Conservation (phyloP, 1,140 invertebrate species). For the Philaenus spumarius region DNA sequence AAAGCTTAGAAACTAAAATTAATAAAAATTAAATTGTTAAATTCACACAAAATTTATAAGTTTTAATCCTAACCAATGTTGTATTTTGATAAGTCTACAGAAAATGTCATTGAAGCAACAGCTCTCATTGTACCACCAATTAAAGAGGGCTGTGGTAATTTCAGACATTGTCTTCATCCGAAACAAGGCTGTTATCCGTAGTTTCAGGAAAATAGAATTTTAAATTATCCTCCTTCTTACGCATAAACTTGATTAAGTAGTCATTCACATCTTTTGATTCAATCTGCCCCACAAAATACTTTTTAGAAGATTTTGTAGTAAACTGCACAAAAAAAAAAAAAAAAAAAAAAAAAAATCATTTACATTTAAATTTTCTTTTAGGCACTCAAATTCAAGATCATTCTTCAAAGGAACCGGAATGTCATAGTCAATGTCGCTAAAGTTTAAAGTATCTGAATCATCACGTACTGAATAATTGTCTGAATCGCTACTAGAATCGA, state of each 20-base stretch:
- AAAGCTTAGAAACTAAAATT: no score
- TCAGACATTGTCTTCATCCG: neutral
- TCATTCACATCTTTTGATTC: neutral
- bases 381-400: neutral
- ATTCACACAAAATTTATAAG: no score
- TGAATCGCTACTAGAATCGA: neutral
- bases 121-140: no score
- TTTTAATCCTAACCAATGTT: no score
- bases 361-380: no score
- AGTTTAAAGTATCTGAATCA: neutral
- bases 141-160: neutral
- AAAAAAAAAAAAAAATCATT: no score
- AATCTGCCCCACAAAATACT: neutral
- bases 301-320: neutral
- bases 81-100: neutral
- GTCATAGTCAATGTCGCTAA: neutral
- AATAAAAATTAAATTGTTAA: no score
- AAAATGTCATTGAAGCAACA: neutral
- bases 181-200: neutral
- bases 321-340: neutral
- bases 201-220: neutral
- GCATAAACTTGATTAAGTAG: neutral
- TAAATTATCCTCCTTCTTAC: neutral
- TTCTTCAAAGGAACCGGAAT: neutral
- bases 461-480: no score